Evolutionary conservation across 2,113 vertebrate species (phyloP).

Genomic region (Glaucomys volans): DNA sequence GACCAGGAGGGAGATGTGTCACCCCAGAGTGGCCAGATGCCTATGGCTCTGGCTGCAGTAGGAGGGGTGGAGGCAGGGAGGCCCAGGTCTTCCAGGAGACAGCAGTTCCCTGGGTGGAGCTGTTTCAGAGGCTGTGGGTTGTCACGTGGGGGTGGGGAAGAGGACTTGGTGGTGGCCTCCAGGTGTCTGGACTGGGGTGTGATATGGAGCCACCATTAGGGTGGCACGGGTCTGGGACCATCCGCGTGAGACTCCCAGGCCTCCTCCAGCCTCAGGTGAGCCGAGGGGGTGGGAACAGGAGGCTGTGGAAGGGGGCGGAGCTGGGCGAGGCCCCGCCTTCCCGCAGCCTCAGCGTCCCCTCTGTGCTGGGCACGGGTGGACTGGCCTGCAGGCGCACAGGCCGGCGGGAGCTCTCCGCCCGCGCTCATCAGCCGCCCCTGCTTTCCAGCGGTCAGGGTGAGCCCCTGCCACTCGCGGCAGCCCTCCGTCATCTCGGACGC

Average conservation of each 20-base stretch:
- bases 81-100: fast-evolving
- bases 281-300: background rate
- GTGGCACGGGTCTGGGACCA: background rate
- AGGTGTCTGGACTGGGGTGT: background rate
- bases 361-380: background rate
- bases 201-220: background rate
- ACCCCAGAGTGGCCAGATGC: background rate
- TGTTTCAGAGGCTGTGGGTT: background rate
- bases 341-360: background rate
- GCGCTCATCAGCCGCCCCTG: slow-evolving; percentile 61
- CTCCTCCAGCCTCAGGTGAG: background rate
- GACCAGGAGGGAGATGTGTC: background rate
- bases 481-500: slow-evolving; percentile 97
- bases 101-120: background rate
- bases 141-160: background rate
- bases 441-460: slow-evolving; percentile 93
- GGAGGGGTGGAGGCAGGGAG: background rate
- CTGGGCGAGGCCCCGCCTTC: background rate
- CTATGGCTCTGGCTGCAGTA: background rate
- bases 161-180: fast-evolving
- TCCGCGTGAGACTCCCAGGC: background rate
- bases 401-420: background rate
- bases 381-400: background rate
- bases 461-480: slow-evolving; percentile 97
- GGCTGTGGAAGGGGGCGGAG: background rate